A percentile compares a stretch with the other conserved stretches of the same genome.
Conservation (phyloP, 2,113 vertebrate genomes). For the Melierax canorus region DNA sequence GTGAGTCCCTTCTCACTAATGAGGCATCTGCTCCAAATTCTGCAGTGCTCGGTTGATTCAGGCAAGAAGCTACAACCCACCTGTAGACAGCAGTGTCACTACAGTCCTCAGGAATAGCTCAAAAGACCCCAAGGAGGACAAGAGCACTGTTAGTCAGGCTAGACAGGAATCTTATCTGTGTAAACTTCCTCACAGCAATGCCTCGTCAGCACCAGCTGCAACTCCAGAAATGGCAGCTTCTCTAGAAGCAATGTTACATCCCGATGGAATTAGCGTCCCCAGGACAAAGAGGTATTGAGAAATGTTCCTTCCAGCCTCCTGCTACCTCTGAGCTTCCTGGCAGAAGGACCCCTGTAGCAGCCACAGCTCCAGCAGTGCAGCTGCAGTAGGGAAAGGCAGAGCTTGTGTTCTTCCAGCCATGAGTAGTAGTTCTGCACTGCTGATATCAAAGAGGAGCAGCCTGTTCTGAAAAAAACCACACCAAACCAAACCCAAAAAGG, state of each 20-base stretch:
- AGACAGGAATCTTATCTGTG: background rate
- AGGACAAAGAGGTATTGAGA: background rate
- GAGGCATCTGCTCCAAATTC: constrained; percentile 32
- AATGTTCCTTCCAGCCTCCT: background rate
- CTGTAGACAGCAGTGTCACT: background rate
- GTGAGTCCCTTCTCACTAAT: constrained; percentile 19
- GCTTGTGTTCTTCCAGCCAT: background rate
- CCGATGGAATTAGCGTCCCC: background rate
- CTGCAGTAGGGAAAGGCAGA: background rate
- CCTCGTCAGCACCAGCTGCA: background rate
- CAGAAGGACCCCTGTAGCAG: background rate
- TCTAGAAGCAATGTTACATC: background rate
- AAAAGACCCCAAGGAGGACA: background rate
- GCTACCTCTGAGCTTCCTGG: background rate
- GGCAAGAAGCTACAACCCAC: background rate
- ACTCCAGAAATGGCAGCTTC: background rate
- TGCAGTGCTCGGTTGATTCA: background rate
- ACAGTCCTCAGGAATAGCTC: background rate
- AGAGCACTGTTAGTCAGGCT: background rate
- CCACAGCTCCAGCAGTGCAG: background rate
- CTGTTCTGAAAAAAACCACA: background rate
- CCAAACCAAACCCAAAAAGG: background rate
- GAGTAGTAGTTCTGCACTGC: background rate
- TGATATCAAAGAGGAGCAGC: background rate
- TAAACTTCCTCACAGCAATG: background rate